Percentiles rank a stretch among this genome's conserved stretches.
Conservation (phyloP, 2,888 invertebrate genomes). For the Hydropsyche betteni region DNA sequence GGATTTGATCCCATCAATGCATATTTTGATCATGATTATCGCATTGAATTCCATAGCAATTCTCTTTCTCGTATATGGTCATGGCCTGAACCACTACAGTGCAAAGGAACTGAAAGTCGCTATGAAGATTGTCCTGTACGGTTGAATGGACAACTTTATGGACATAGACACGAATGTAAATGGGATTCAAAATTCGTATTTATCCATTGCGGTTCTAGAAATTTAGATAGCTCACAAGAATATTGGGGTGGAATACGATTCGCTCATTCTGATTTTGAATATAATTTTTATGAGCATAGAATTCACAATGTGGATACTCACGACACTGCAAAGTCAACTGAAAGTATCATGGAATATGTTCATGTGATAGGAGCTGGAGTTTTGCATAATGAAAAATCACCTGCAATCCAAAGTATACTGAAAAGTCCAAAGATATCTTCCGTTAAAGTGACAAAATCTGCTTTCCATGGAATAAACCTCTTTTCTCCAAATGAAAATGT, state of each 20-base stretch:
- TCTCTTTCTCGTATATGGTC: slow-evolving; percentile 89
- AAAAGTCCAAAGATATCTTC: slow-evolving; percentile 84
- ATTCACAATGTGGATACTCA: slow-evolving; percentile 85
- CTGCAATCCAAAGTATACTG: slow-evolving; percentile 89
- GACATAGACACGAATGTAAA: slow-evolving; percentile 83
- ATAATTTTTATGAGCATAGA: slow-evolving; percentile 81
- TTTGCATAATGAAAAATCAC: slow-evolving; percentile 92
- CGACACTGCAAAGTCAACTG: slow-evolving; percentile 71
- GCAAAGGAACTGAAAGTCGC: slow-evolving; percentile 77
- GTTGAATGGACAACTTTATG: slow-evolving; percentile 88
- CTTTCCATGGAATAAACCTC: slow-evolving; percentile 91
- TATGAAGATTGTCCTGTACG: slow-evolving; percentile 88
- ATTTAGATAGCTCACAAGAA: slow-evolving; percentile 68
- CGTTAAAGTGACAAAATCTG: slow-evolving; percentile 84
- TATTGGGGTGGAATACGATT: slow-evolving; percentile 98
- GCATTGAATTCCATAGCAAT: slow-evolving; percentile 90
- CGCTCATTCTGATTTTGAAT: slow-evolving; percentile 89
- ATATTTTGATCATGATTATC: slow-evolving; percentile 83
- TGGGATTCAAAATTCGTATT: slow-evolving; percentile 95
- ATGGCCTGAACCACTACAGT: slow-evolving; percentile 93
- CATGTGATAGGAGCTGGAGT: slow-evolving; percentile 94
- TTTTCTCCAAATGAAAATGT: slow-evolving; percentile 87
- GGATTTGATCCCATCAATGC: slow-evolving; percentile 90
- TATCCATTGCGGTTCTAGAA: slow-evolving; percentile 84
- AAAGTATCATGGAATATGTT: slow-evolving; percentile 81